A percentile compares a stretch with the other conserved stretches of the same genome.
Conservation (phyloP, 2,113 vertebrate genomes). For the Mesitornis unicolor region DNA sequence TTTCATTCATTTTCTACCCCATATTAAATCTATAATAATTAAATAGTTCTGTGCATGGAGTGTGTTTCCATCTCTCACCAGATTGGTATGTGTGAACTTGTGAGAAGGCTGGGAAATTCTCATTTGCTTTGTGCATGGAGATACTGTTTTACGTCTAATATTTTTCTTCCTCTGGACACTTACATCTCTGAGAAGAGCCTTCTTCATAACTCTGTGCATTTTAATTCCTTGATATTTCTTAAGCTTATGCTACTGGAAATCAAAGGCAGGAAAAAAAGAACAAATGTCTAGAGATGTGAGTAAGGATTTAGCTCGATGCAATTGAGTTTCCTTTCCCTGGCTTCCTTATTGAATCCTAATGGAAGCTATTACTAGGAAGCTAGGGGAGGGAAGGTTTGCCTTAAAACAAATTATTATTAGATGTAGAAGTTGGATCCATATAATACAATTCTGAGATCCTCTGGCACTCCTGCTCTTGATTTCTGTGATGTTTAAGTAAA, state of each 20-base stretch:
- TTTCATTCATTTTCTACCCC: neutral
- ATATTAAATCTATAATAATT: neutral
- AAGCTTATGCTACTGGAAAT: neutral
- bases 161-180: neutral
- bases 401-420: neutral
- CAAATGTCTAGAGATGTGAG: neutral
- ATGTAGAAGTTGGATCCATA: neutral
- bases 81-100: neutral
- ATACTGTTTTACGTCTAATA: neutral
- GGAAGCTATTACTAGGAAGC: neutral
- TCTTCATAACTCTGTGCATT: neutral
- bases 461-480: neutral
- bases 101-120: neutral
- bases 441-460: neutral
- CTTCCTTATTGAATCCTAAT: neutral
- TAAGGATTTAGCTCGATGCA: neutral
- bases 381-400: neutral
- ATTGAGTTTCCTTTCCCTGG: neutral
- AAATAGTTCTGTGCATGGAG: accelerated
- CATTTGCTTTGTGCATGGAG: neutral
- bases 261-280: neutral
- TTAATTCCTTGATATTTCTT: neutral
- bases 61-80: neutral
- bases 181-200: neutral
- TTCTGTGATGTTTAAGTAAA: neutral